A percentile compares a stretch with the other conserved stretches of the same genome.
Conservation (phyloP, 2,888 invertebrate genomes). For the Acleris cristana region DNA sequence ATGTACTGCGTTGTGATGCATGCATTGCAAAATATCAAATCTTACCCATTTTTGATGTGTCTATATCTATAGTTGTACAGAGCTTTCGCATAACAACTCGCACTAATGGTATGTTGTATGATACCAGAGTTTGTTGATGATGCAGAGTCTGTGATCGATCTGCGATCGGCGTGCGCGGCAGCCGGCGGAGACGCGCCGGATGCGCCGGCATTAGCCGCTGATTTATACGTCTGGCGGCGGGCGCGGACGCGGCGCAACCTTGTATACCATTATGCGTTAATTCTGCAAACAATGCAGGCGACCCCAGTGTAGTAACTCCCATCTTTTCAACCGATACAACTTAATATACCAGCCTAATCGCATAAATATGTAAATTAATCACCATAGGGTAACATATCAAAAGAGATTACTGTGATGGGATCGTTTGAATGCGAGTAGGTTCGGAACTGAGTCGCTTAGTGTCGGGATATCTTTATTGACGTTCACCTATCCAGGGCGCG, state of each 20-base stretch:
- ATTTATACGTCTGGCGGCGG: conserved; percentile 78
- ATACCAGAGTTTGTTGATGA: conserved; percentile 1
- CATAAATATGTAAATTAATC: conserved; percentile 64
- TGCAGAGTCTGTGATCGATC: conserved; percentile 25
- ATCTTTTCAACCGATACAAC: conserved; percentile 47
- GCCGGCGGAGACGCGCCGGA: conserved; percentile 73
- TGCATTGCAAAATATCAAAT: too few species aligned
- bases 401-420: conserved; percentile 53
- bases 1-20: too few species aligned
- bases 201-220: conserved; percentile 76
- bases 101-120: background rate
- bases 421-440: conserved; percentile 61
- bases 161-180: conserved; percentile 16
- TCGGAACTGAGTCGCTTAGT: conserved; percentile 33
- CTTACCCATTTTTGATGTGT: too few species aligned
- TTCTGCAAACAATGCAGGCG: conserved; percentile 69
- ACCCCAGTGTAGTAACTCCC: conserved; percentile 49
- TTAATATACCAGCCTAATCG: conserved; percentile 46
- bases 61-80: too few species aligned
- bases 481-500: conserved; percentile 35
- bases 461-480: conserved; percentile 36
- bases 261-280: conserved; percentile 56
- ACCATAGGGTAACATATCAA: conserved; percentile 55
- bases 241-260: conserved; percentile 44
- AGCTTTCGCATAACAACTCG: background rate